These are phyloP conservation scores for Andricus grossulariae DNA, from an alignment of 1,140 invertebrate species.

Conservation along the genomic window DNA sequence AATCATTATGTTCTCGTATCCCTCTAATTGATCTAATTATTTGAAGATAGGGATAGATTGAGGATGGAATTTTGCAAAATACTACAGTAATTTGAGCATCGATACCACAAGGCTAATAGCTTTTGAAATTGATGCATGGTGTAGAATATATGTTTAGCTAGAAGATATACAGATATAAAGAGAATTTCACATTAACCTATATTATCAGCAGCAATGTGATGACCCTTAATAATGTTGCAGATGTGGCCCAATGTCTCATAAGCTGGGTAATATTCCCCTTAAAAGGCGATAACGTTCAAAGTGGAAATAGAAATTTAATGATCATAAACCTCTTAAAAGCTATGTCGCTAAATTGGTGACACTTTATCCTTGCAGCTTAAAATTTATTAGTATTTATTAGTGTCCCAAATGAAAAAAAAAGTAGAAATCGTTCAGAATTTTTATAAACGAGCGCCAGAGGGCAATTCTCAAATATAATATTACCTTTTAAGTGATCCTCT, in stretches of 20 bases:
- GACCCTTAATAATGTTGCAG: conserved; percentile 3
- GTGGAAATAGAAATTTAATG: conserved; percentile 11
- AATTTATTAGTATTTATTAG: neutral
- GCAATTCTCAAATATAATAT: no score
- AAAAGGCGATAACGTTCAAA: conserved; percentile 4
- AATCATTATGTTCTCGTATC: neutral
- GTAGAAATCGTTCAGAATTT: no score
- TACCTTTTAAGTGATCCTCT: no score
- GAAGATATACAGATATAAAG: no score
- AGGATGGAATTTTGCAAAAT: neutral
- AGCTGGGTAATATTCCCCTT: conserved; percentile 8
- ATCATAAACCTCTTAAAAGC: neutral
- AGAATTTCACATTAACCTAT: no score
- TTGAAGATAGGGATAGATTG: neutral
- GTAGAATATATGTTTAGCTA: neutral
- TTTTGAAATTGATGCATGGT: neutral
- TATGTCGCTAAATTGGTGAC: neutral
- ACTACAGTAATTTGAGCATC: neutral
- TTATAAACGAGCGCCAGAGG: no score
- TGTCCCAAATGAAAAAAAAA: no score
- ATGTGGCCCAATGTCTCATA: neutral
- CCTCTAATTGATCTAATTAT: neutral
- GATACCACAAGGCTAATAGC: neutral
- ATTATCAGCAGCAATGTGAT: neutral
- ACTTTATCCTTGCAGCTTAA: neutral